Evolutionary conservation across 2,888 invertebrate species (phyloP).

Genomic region (Trilocha varians): DNA sequence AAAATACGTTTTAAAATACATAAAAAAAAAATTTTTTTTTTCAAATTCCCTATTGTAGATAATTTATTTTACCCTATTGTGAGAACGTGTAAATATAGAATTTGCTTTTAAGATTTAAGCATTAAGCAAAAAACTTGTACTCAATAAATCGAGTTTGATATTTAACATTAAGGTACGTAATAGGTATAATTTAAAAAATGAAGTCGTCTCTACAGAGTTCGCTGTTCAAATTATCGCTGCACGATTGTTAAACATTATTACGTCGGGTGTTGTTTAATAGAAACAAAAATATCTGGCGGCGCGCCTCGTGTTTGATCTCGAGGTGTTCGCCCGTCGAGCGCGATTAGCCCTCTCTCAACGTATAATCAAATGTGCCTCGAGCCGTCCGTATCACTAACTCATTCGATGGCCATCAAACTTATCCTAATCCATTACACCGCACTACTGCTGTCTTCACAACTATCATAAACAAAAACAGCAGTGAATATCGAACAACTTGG

Average conservation of each 20-base stretch:
- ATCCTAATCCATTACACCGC: slow-evolving; percentile 22
- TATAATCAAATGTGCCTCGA: slow-evolving; percentile 72
- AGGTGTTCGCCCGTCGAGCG: slow-evolving; percentile 73
- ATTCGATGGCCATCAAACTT: slow-evolving; percentile 12
- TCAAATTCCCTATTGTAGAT: too few species aligned
- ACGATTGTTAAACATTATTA: slow-evolving; percentile 75
- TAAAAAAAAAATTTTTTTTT: too few species aligned
- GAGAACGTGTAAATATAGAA: too few species aligned
- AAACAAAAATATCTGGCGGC: slow-evolving; percentile 75
- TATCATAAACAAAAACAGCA: slow-evolving; percentile 5
- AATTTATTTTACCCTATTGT: too few species aligned
- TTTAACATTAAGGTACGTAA: not conserved
- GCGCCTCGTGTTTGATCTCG: slow-evolving; percentile 74
- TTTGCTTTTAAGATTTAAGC: too few species aligned
- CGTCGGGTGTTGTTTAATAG: slow-evolving; percentile 74
- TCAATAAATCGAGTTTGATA: too few species aligned
- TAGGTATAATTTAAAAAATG: not conserved
- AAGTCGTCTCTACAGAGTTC: slow-evolving; percentile 28
- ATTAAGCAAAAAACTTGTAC: too few species aligned
- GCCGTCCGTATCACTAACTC: slow-evolving; percentile 36
- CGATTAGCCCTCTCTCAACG: slow-evolving; percentile 73
- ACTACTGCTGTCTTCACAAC: not conserved
- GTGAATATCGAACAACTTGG: slow-evolving; percentile 15
- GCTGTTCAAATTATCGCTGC: slow-evolving; percentile 68
- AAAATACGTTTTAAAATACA: too few species aligned